Base-by-base conservation (phyloP, 1,140 invertebrate genomes). In the Sycophila sp. region DNA sequence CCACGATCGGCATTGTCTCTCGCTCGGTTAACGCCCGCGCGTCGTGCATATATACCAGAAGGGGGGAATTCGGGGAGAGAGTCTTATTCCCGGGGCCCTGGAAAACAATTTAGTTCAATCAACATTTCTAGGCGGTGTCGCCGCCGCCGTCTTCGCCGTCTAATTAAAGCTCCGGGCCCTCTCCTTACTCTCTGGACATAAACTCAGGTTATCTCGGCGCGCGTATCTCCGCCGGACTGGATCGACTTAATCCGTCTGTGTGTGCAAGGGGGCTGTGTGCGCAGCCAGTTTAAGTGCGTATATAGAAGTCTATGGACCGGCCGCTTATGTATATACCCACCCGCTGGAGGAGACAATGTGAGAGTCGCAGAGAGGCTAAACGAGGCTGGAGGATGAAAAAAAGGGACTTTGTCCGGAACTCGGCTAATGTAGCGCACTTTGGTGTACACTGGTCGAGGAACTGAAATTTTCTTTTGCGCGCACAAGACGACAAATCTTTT, bases 21-120 rank as follows among this genome's bases (percentile, higher is more conserved):
- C 77, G 36, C 74, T 74, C 69, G 56, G 40, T 72, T 64, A 72
- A 69, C 72, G 72, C 73, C 24, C 60, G 72, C 66, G 69, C n/a
- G 70, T 11, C 17, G 5, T 15, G 11, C 40, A 47, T 47, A 45
- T 22, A 42, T 42, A 47, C n/a, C 5, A 6, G 32, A 40, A n/a
- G 19, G 32, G n/a, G 32, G 17, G 17, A 38, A 15, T 32, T 1
- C 32, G 49, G 51, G 28, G 19, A 42, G 36, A 55, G 71, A 75
- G 73, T 75, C 75, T 77, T 75, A 76, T 62, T 77, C 76, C 74
- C 69, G 70, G 65, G 45, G 45, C 59, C 73, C 74, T 78, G 77
- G 80, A 81, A 85, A 85, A 86, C 84, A 85, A 87, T 86, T 87
- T 87, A 85, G 84, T 81, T 86, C 85, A 85, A 87, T 87, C 83